Evolutionary conservation across 2,113 vertebrate species (phyloP).

Genomic region (Rhizomys pruinosus): DNA sequence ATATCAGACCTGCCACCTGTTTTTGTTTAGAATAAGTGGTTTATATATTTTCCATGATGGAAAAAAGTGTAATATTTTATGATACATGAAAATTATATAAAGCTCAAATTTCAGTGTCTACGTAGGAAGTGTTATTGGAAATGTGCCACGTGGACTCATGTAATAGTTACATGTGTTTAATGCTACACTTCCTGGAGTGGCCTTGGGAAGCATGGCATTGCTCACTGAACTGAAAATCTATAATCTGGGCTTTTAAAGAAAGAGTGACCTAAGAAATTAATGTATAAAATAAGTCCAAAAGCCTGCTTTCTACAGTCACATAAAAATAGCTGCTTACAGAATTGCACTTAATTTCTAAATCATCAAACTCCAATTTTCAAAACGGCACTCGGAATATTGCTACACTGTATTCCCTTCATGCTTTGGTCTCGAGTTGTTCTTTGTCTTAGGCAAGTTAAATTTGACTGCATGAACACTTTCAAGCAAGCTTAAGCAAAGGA

Average conservation of each 20-base stretch:
- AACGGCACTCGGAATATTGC: not conserved
- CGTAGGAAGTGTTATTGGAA: not conserved
- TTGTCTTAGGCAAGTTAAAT: conserved; percentile 13
- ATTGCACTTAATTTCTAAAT: not conserved
- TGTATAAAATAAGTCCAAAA: conserved; percentile 29
- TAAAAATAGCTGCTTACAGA: not conserved
- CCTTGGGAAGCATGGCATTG: too few relatives aligned
- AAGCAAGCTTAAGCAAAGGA: not conserved
- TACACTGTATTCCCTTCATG: not conserved
- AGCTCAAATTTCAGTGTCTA: not conserved
- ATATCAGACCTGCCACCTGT: too few relatives aligned
- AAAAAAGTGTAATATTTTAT: too few relatives aligned
- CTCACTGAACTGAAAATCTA: not conserved
- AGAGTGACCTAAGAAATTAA: not conserved
- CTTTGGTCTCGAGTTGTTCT: not conserved
- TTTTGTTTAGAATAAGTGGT: too few relatives aligned
- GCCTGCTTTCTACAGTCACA: not conserved
- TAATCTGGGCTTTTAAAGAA: conserved; percentile 2
- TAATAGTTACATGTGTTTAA: not conserved
- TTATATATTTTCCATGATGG: too few relatives aligned
- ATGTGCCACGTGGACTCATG: not conserved
- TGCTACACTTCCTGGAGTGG: too few relatives aligned
- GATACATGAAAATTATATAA: not conserved
- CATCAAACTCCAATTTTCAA: not conserved
- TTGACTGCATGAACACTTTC: not conserved